Conservation (phyloP, 2,888 invertebrate species). For the Nymphalis urticae region DNA sequence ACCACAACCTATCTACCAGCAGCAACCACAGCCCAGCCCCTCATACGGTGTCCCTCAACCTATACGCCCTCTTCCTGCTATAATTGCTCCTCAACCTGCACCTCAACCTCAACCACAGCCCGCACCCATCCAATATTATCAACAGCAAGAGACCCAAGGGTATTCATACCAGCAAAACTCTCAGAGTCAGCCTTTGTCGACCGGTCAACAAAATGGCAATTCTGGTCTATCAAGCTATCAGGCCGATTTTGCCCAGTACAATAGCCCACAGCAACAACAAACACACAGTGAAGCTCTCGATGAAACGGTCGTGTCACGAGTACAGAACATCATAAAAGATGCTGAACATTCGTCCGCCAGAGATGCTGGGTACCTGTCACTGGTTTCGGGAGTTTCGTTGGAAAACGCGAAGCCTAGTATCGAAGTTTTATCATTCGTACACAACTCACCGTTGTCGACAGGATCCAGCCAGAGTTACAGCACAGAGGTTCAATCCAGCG, state of each 20-base stretch:
- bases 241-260: constrained; percentile 67
- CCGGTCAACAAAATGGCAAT: constrained; percentile 1
- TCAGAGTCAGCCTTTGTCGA: constrained; percentile 6
- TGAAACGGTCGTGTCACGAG: constrained; percentile 60
- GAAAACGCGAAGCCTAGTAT: constrained; percentile 69
- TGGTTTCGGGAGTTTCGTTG: constrained; percentile 70
- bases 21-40: constrained; percentile 11
- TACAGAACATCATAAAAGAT: constrained; percentile 69
- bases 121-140: constrained; percentile 29
- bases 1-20: constrained; percentile 17
- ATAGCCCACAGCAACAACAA: constrained; percentile 46
- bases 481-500: background rate
- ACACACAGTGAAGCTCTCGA: constrained; percentile 63
- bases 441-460: constrained; percentile 53
- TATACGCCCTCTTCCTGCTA: constrained; percentile 29
- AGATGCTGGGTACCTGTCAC: constrained; percentile 64
- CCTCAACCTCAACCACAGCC: constrained; percentile 19
- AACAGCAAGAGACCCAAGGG: constrained; percentile 39
- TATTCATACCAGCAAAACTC: constrained; percentile 45
- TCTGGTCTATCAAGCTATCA: constrained; percentile 50
- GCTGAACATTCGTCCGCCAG: constrained; percentile 69
- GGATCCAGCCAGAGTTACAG: constrained; percentile 18
- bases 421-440: constrained; percentile 71
- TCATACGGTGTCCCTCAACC: constrained; percentile 31
- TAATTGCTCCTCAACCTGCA: constrained; percentile 23